A percentile compares a stretch with the other conserved stretches of the same genome.
Conservation (phyloP, 2,888 invertebrate genomes). For the Agonum fuliginosum region DNA sequence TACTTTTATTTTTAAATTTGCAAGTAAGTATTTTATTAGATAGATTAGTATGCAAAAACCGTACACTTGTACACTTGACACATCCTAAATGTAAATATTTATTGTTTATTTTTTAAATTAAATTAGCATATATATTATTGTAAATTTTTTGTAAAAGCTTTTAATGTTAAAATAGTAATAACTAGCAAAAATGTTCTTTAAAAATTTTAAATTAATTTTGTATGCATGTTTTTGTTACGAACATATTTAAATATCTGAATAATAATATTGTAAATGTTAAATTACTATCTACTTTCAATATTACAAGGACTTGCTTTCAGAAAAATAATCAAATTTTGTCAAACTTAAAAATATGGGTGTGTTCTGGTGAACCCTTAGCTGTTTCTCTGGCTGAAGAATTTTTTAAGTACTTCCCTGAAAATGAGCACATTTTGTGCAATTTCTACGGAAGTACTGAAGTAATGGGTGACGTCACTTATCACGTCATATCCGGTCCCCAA, state of each 20-base stretch:
- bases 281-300: too few relatives aligned
- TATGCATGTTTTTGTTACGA: too few relatives aligned
- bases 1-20: conserved; percentile 83
- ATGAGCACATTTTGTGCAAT: conserved; percentile 83
- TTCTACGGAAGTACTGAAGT: conserved; percentile 95
- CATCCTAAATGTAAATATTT: too few relatives aligned
- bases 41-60: background rate
- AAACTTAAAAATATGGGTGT: conserved; percentile 85
- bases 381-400: conserved; percentile 83
- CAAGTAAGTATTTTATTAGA: conserved; percentile 69
- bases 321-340: conserved; percentile 62
- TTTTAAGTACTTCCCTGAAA: conserved; percentile 82
- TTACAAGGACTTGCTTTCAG: conserved; percentile 34
- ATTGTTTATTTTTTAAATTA: too few relatives aligned
- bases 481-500: conserved; percentile 77
- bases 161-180: too few relatives aligned
- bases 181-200: background rate
- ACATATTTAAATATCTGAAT: too few relatives aligned
- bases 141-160: too few relatives aligned
- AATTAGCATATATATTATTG: too few relatives aligned
- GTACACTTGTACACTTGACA: too few relatives aligned
- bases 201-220: background rate
- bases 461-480: conserved; percentile 92
- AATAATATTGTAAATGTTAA: too few relatives aligned
- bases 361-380: conserved; percentile 89